A percentile compares a stretch with the other conserved stretches of the same genome.
These are phyloP conservation scores for Acrocephalus scirpaceus DNA, from an alignment of 2,797 vertebrate genomes.

Conservation along the genomic window DNA sequence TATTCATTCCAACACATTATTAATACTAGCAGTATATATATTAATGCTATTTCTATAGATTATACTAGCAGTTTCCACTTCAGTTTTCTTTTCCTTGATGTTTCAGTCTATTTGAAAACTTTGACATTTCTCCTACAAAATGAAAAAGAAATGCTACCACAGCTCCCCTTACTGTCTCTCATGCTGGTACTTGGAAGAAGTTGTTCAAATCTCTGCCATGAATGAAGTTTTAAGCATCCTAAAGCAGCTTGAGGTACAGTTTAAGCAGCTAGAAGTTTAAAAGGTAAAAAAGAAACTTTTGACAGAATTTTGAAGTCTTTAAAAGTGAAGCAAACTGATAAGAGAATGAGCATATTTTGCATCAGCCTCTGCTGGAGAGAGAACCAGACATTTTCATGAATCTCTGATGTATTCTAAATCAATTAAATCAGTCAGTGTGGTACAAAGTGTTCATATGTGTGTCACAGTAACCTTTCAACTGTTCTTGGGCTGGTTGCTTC, in stretches of 20 bases:
- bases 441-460: background rate
- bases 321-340: background rate
- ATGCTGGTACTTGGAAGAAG: background rate
- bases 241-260: background rate
- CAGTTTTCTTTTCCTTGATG: background rate
- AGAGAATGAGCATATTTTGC: background rate
- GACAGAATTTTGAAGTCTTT: background rate
- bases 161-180: conserved; percentile 17
- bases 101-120: background rate
- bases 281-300: background rate
- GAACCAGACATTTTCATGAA: background rate
- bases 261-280: background rate
- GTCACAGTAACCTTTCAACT: background rate
- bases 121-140: background rate
- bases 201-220: background rate
- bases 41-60: background rate
- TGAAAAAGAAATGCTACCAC: background rate
- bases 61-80: background rate
- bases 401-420: background rate
- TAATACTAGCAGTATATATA: background rate
- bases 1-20: background rate
- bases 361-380: background rate
- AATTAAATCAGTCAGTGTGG: background rate
- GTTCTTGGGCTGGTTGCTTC: background rate
- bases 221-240: background rate